Evolutionary conservation across 2,888 invertebrate species (phyloP).

Genomic region (Celastrina argiolus): DNA sequence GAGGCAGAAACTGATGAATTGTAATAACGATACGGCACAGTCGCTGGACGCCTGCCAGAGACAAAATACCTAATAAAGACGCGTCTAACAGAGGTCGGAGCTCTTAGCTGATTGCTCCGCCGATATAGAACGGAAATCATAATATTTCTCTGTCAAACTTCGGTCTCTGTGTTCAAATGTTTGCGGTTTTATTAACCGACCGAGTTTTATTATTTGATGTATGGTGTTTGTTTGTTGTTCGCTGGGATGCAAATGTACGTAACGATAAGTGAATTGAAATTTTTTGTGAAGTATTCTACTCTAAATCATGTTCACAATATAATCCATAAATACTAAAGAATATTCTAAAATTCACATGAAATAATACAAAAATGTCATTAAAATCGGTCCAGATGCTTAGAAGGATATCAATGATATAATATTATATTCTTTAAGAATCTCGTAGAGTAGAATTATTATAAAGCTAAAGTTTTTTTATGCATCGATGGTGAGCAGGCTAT

Average conservation of each 20-base stretch:
- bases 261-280: no score
- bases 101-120: slow-evolving; percentile 19
- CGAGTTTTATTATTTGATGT: slow-evolving; percentile 9
- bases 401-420: no score
- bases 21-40: slow-evolving; percentile 5
- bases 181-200: slow-evolving; percentile 8
- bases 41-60: slow-evolving; percentile 5
- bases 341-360: no score
- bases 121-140: slow-evolving; percentile 9
- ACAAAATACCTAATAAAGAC: slow-evolving; percentile 8
- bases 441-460: no score
- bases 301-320: no score
- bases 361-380: no score
- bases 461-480: no score
- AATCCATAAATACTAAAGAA: no score
- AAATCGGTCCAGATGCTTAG: no score
- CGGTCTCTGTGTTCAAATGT: neutral
- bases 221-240: neutral
- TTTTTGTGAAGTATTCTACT: no score
- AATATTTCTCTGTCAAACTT: slow-evolving; percentile 21
- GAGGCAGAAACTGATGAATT: neutral
- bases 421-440: no score
- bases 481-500: no score
- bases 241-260: neutral
- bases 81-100: neutral